Percentiles rank a stretch among this genome's conserved stretches.
These are phyloP conservation scores for Sminthurides aquaticus DNA, from an alignment of 2,888 invertebrate species.

Conservation along the genomic window DNA sequence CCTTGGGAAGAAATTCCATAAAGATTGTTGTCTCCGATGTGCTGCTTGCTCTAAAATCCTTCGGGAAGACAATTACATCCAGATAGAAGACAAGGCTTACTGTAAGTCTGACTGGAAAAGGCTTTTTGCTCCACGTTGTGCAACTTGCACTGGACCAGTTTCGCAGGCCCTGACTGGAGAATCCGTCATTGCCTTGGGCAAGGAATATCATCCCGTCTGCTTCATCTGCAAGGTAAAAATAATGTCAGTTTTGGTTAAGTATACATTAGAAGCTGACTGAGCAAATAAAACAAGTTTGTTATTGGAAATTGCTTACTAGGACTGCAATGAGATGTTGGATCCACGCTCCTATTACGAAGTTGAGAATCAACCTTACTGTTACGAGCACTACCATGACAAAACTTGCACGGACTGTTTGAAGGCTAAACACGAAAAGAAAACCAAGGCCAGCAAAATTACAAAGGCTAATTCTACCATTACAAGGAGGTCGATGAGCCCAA, in stretches of 20 bases:
- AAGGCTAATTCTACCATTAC: constrained; percentile 24
- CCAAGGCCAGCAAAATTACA: constrained; percentile 30
- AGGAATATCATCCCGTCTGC: constrained; percentile 39
- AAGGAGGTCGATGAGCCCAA: constrained; percentile 32
- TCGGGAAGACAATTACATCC: constrained; percentile 36
- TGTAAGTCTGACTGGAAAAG: constrained; percentile 38
- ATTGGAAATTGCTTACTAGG: constrained; percentile 17
- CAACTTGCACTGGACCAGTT: constrained; percentile 32
- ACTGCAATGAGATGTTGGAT: constrained; percentile 38
- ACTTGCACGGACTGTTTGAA: constrained; percentile 41
- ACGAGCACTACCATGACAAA: constrained; percentile 37
- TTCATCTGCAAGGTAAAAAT: constrained; percentile 36
- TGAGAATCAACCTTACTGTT: constrained; percentile 36
- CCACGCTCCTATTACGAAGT: constrained; percentile 37
- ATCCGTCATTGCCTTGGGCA: constrained; percentile 34
- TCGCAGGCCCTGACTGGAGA: constrained; percentile 37
- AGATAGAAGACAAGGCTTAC: constrained; percentile 35
- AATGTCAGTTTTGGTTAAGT: background rate
- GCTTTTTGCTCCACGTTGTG: constrained; percentile 39
- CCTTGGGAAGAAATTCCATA: constrained; percentile 39
- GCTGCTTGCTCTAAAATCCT: constrained; percentile 36
- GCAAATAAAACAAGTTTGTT: background rate
- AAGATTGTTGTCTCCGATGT: constrained; percentile 40
- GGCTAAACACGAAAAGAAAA: constrained; percentile 26
- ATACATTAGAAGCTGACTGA: background rate